Evolutionary conservation across 2,888 invertebrate species (phyloP).

Genomic region (Sericinus montela): DNA sequence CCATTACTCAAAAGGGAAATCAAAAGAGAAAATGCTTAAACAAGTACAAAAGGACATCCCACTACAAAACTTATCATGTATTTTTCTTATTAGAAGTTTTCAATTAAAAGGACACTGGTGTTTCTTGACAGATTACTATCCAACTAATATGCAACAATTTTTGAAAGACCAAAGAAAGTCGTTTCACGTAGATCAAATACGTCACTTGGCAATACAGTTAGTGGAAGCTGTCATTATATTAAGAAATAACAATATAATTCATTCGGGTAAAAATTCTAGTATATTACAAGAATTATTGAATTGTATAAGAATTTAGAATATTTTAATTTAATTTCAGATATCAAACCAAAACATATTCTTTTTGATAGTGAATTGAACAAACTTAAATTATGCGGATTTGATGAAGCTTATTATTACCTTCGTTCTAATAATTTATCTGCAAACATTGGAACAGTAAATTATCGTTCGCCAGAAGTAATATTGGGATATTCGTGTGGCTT

Average conservation of each 20-base stretch:
- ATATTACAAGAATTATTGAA: neutral
- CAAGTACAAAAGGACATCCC: constrained; percentile 34
- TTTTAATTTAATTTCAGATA: constrained; percentile 41
- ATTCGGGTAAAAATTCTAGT: constrained; percentile 43
- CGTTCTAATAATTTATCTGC: constrained; percentile 21
- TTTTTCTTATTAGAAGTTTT: constrained; percentile 35
- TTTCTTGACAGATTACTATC: constrained; percentile 49
- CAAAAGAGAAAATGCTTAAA: constrained; percentile 33
- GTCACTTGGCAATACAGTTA: constrained; percentile 44
- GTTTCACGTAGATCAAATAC: constrained; percentile 43
- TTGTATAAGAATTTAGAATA: neutral
- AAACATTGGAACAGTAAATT: constrained; percentile 35
- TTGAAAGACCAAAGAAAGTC: constrained; percentile 26
- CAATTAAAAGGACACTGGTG: constrained; percentile 32
- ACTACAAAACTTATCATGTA: constrained; percentile 30
- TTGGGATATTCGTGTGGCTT: constrained; percentile 41
- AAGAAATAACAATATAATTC: constrained; percentile 42
- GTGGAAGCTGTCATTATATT: constrained; percentile 44
- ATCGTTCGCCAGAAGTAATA: constrained; percentile 56
- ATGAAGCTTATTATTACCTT: constrained; percentile 31
- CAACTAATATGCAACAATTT: constrained; percentile 39
- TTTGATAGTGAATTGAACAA: constrained; percentile 32
- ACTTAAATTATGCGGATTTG: constrained; percentile 57
- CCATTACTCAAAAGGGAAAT: constrained; percentile 11
- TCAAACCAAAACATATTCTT: constrained; percentile 53